A percentile compares a stretch with the other conserved stretches of the same genome.
phyloP scores from a whole-genome alignment of 2,797 vertebrate species.

The Tolypeutes matacus region DNA sequence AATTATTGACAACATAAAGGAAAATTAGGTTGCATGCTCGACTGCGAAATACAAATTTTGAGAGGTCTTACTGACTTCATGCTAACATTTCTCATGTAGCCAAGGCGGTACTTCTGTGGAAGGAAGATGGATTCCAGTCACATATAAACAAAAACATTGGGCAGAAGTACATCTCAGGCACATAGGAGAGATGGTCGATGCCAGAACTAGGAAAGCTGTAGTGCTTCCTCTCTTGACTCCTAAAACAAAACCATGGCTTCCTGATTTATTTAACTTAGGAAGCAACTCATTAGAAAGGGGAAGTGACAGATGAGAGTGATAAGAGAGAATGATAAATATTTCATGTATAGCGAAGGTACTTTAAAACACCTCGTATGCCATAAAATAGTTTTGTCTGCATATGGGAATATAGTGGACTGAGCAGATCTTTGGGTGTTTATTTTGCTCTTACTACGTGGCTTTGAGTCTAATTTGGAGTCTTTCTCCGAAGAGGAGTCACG shows the following conservation, averaged over 20 bases:
- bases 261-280: accelerated
- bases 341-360: accelerated
- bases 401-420: accelerated
- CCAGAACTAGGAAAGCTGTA: accelerated
- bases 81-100: accelerated
- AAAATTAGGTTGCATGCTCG: neutral
- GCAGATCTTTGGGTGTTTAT: accelerated
- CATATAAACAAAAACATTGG: accelerated
- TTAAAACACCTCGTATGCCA: too few species aligned
- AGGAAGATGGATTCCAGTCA: accelerated
- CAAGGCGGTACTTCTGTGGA: neutral
- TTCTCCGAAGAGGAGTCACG: accelerated
- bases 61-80: neutral
- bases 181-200: accelerated
- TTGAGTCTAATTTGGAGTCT: accelerated
- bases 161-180: neutral
- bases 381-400: accelerated
- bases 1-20: neutral
- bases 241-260: accelerated
- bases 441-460: accelerated
- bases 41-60: too few species aligned
- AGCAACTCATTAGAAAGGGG: accelerated
- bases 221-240: accelerated
- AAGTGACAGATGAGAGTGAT: neutral
- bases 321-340: accelerated